A percentile compares a stretch with the other conserved stretches of the same genome.
Conservation (phyloP, 1,140 invertebrate species). For the Euwallacea similis region DNA sequence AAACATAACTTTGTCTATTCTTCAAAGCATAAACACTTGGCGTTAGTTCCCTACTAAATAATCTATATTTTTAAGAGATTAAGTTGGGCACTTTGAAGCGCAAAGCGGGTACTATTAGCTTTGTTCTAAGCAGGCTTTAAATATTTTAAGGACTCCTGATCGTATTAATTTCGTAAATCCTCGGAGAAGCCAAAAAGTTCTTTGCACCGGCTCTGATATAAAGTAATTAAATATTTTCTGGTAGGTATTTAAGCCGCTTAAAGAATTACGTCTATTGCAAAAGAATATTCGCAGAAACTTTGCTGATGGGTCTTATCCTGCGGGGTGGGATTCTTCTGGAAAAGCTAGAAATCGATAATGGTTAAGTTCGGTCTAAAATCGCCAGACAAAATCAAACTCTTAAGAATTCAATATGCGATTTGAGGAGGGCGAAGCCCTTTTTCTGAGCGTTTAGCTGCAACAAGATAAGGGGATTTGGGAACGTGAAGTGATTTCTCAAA, state of each 20-base stretch:
- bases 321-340: neutral
- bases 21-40: no score
- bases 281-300: slow-evolving; percentile 6
- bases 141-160: slow-evolving; percentile 7
- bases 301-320: neutral
- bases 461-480: slow-evolving; percentile 22
- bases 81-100: neutral
- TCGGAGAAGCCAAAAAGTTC: slow-evolving; percentile 13
- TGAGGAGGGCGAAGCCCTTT: slow-evolving; percentile 6
- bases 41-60: neutral
- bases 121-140: slow-evolving; percentile 1
- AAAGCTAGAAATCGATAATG: neutral
- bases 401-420: slow-evolving; percentile 29
- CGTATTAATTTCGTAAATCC: slow-evolving; percentile 9
- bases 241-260: slow-evolving; percentile 10
- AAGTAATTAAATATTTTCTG: slow-evolving; percentile 20
- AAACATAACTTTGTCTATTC: no score
- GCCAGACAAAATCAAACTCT: neutral
- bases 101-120: slow-evolving; percentile 1
- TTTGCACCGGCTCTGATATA: slow-evolving; percentile 2
- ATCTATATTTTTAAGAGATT: slow-evolving; percentile 5
- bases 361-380: slow-evolving; percentile 8
- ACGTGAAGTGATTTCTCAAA: slow-evolving; percentile 24
- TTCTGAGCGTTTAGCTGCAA: slow-evolving; percentile 24
- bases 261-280: slow-evolving; percentile 6